Evolutionary conservation across 2,888 invertebrate species (phyloP).

Genomic region (Acrobasis repandana): DNA sequence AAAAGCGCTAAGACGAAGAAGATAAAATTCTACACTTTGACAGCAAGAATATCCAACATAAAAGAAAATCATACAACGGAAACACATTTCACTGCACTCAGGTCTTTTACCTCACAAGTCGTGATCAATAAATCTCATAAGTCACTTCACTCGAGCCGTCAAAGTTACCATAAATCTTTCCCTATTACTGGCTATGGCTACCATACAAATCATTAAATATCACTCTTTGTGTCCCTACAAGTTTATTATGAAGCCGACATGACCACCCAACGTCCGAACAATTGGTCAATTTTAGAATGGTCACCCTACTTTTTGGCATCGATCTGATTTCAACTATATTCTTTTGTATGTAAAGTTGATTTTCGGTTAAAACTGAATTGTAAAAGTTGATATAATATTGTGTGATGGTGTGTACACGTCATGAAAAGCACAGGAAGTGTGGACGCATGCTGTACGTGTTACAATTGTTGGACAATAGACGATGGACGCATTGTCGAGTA

Average conservation of each 20-base stretch:
- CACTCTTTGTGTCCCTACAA: constrained; percentile 54
- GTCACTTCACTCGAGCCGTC: constrained; percentile 19
- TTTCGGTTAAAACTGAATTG: constrained; percentile 20
- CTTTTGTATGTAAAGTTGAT: rapidly evolving
- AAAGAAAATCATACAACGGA: background rate
- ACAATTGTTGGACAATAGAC: constrained; percentile 54
- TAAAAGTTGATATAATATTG: constrained; percentile 24
- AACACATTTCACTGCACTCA: background rate
- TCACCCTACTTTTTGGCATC: constrained; percentile 30
- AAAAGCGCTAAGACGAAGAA: no score
- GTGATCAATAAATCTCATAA: constrained; percentile 18
- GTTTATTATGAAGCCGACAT: constrained; percentile 55
- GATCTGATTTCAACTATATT: constrained; percentile 21
- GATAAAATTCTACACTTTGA: background rate
- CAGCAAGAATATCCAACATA: background rate
- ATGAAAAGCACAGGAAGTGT: constrained; percentile 69
- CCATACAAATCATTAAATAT: constrained; percentile 50
- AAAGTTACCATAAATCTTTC: constrained; percentile 28
- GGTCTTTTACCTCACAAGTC: constrained; percentile 17
- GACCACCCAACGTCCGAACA: constrained; percentile 66
- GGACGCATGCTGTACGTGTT: constrained; percentile 61
- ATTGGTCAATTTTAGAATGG: constrained; percentile 62
- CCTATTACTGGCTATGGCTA: constrained; percentile 28
- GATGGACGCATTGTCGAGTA: constrained; percentile 36
- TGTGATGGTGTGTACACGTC: constrained; percentile 58